Evolutionary conservation across 2,113 vertebrate species (phyloP).

Genomic region (Catharus bicknelli): DNA sequence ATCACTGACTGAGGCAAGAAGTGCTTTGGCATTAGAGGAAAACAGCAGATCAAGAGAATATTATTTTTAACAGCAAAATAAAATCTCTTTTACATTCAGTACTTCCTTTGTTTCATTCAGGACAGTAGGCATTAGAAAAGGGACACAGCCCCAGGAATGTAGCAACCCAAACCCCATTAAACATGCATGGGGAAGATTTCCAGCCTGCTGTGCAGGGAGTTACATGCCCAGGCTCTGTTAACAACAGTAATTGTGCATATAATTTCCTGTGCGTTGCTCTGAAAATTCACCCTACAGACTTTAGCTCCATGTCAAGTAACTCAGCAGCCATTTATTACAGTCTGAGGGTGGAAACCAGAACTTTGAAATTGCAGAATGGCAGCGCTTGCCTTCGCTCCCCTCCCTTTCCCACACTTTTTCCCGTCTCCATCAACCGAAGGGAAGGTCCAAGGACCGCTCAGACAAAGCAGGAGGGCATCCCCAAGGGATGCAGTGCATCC

Average conservation of each 20-base stretch:
- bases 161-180: slow-evolving; percentile 72
- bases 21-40: slow-evolving; percentile 28
- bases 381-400: fast-evolving
- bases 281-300: slow-evolving; percentile 70
- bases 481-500: background rate
- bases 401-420: background rate
- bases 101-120: slow-evolving; percentile 64
- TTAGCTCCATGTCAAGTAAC: slow-evolving; percentile 56
- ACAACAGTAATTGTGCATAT: slow-evolving; percentile 76
- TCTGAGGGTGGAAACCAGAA: background rate
- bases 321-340: slow-evolving; percentile 46
- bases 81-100: slow-evolving; percentile 42
- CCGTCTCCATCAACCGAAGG: fast-evolving
- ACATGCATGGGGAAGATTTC: slow-evolving; percentile 71
- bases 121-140: slow-evolving; percentile 58
- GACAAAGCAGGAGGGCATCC: background rate
- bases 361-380: background rate
- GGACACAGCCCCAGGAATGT: slow-evolving; percentile 67
- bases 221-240: slow-evolving; percentile 74
- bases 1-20: slow-evolving; percentile 36
- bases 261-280: slow-evolving; percentile 64
- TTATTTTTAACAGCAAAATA: slow-evolving; percentile 54
- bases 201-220: slow-evolving; percentile 74
- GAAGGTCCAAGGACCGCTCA: background rate
- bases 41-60: slow-evolving; percentile 37